Evolutionary conservation across 2,888 invertebrate genomes (phyloP), one percentile per base, ranked within the genome.

Genomic region (Pollenia amentaria): DNA sequence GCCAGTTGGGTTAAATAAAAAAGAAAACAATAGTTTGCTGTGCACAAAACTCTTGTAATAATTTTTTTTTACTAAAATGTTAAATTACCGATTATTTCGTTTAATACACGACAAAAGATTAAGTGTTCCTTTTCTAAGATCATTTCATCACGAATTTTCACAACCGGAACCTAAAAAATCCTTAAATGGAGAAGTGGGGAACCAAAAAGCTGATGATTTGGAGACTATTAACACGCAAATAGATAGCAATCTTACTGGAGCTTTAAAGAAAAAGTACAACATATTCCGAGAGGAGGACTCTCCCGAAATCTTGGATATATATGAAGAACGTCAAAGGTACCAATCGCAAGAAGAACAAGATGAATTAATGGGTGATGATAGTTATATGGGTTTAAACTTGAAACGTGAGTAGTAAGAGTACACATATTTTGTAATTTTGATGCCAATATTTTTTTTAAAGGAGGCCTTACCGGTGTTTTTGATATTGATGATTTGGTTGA

Each of bases 401-500:
- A 94, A 95, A 90, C 96, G 96, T 89, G 87, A 51, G 89, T 84
- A 48, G 9, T 8, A 1, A n/a, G 4, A 16, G 18, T 48, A 12
- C 38, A 38, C 9, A 14, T 4, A 51, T 6, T 51, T 29, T n/a
- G 11, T 1, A 18, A 12, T 48, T n/a, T n/a, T 40, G 40, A 60
- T 18, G 4, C 7, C 14, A 44, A 29, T 44, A 57, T 11, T n/a
- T 55, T 69, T 11, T 29, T 82, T 48, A 87, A 55, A 98, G 98
- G 97, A 91, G 99, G 98, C 14, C 90, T 94, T 85, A 94, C 93
- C 88, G 98, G 98, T 44, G 98, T 98, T 0, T 98, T 96, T 94
- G 98, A 99, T 90, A 95, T 98, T 62, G 96, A 97, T 91, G 97
- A 98, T 88, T 93, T 99, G 67, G 95, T 98, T 0, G 95, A 95